Evolutionary conservation across 2,113 vertebrate genomes (phyloP), one percentile per base, ranked within the genome.

Genomic region (Chamaea fasciata): DNA sequence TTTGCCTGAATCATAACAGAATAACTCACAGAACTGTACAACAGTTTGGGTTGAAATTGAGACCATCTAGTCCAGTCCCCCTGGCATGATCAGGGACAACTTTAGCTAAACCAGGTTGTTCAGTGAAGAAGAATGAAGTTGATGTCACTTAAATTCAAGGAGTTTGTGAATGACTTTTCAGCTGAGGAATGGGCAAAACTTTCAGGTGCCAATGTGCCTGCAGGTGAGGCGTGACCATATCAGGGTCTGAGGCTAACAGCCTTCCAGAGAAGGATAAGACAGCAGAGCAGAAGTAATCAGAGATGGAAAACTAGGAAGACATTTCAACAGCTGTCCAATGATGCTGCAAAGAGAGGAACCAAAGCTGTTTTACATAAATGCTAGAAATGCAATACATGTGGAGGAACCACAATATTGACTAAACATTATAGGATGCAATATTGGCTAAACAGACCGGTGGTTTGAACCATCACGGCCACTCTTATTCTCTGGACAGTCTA

Each of bases 141-240:
- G 27, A 57, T 63, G 11, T 16, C 57, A n/a, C 19, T 70, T 56
- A 50, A 65, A 70, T 49, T 41, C 20, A 71, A 75, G 47, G 26
- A 75, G 4, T 50, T 59, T 50, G 26, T 64, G 60, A 79, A 62
- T 23, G 67, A 55, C 16, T 53, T 91, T 83, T 87, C 63, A 71
- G 28, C 35, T 59, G 59, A 83, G 57, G 62, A 87, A 75, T 8
- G 15, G 28, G 28, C 20, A 88, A 71, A 83, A 8, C 8, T 75
- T 90, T 63, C 52, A 60, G 37, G 57, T 76, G 35, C 30, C 39
- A 21, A 3, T 1, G 1, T 13, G 7, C 17, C 4, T 63, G 52
- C 27, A 47, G 6, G 1, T 80, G 71, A 2, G 16, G 24, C 9
- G 7, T 26, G 47, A 47, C 7, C 3, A 1, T 77, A 15, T 1